Evolutionary conservation across 2,113 vertebrate genomes (phyloP).

Genomic region (Ardeotis arabs): DNA sequence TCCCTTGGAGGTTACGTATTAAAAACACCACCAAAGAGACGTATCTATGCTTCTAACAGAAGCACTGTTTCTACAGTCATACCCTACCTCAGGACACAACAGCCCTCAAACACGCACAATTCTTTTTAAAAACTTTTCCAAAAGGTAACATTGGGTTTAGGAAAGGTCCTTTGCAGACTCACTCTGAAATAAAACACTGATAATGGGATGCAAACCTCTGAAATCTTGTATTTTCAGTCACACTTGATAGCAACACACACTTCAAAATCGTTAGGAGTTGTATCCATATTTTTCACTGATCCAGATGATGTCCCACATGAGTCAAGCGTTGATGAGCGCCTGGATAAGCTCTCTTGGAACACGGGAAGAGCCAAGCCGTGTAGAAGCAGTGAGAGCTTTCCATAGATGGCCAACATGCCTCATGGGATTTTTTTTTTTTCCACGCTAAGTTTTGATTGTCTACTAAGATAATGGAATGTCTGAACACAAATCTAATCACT

Average conservation of each 20-base stretch:
- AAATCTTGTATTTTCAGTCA: neutral
- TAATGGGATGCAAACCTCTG: neutral
- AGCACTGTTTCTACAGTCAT: neutral
- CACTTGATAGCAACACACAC: neutral
- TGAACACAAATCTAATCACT: neutral
- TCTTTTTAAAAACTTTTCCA: neutral
- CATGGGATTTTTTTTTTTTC: neutral
- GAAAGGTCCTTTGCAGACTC: neutral
- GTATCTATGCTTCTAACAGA: neutral
- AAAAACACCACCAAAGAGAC: neutral
- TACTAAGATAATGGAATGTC: neutral
- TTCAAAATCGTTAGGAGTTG: neutral
- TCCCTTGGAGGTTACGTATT: slow-evolving; percentile 1
- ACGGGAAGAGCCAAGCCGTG: fast-evolving
- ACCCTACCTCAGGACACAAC: neutral
- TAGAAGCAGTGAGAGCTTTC: neutral
- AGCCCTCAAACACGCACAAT: neutral
- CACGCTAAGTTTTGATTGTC: neutral
- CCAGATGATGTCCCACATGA: neutral
- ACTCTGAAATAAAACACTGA: neutral
- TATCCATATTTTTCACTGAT: neutral
- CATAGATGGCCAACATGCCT: neutral
- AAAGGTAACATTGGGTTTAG: neutral
- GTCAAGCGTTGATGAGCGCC: neutral
- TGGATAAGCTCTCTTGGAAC: neutral